Percentiles rank a stretch among this genome's conserved stretches.
Conservation (phyloP, 2,797 vertebrate genomes). For the Novumbra hubbsi region DNA sequence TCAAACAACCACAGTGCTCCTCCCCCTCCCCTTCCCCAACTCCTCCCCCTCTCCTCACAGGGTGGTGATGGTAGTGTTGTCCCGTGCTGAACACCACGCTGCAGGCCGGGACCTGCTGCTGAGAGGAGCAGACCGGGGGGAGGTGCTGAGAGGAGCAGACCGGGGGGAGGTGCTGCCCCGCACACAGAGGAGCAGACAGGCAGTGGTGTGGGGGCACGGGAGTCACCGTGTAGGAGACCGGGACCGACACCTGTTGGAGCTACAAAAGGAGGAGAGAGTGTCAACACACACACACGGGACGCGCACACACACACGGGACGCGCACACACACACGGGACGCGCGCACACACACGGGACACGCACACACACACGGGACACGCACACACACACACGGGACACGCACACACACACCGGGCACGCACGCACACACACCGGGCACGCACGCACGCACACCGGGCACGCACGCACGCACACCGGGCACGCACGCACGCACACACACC, state of each 20-base stretch:
- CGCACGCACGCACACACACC: not conserved
- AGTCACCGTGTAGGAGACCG: constrained; percentile 93
- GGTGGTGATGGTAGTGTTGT: constrained; percentile 83
- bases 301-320: not conserved
- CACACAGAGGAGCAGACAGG: constrained; percentile 90
- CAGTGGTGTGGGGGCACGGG: constrained; percentile 92
- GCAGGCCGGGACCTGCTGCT: constrained; percentile 91
- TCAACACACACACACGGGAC: not conserved
- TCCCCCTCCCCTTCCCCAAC: constrained; percentile 12
- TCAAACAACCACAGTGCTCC: constrained; percentile 29
- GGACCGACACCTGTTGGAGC: constrained; percentile 91
- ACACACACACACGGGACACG: not conserved
- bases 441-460: not conserved
- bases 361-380: too few species aligned
- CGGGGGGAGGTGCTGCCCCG: constrained; percentile 90
- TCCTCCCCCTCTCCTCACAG: constrained; percentile 75
- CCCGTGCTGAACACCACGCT: constrained; percentile 93
- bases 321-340: not conserved
- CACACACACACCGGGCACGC: not conserved
- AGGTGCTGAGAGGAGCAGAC: constrained; percentile 91
- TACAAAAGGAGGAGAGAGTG: constrained; percentile 45
- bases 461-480: not conserved
- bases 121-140: constrained; percentile 89
- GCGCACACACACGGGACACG: not conserved
- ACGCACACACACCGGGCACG: not conserved